Base-by-base conservation (phyloP, 2,888 invertebrate genomes). In the Cylindroiulus punctatus region DNA sequence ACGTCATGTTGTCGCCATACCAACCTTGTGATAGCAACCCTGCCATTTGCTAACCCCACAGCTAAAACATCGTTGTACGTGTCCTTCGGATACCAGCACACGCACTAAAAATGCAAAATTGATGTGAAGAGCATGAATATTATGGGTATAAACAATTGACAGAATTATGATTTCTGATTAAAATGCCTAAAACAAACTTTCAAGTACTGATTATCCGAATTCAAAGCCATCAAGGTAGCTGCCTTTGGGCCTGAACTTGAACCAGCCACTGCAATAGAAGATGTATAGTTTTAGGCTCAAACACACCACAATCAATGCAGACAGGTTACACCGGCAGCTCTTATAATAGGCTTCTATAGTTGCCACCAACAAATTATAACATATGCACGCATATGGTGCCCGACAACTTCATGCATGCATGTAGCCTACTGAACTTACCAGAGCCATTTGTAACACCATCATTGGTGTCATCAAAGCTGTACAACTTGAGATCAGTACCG, bases 21-120 rank as follows among this genome's bases (percentile, higher is more conserved):
- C 88, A 89, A 91, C 91, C 91, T 91, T 36, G 95, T 94, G 8
- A 98, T 92, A 0, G 94, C 93, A 65, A 98, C 94, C 92, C 95
- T 94, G n/a, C 98, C 98, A 92, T 95, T 97, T 0, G 95, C 94
- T 90, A 97, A 94, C 0, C 98, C 98, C 10, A 97, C 93, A 0
- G 98, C 98, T 65, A 98, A 91, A 82, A 97, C 92, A 76, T 96
- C 94, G 89, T 96, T 96, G 0, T 93, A 93, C 86, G 95, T 94
- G 47, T 94, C 93, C 86, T 94, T 93, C 36, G 96, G 96, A 89
- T 96, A 96, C 90, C 97, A 95, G 89, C 97, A 96, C 47, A 97
- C 93, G 90, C 97, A 97, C 91, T 91, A 88, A n/a, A 89, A 89
- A 86, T 17, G 36, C 36, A 36, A 36, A 36, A 86, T 30, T 44